These are phyloP conservation scores for Troides helena DNA, from an alignment of 2,888 invertebrate genomes.

Conservation along the genomic window DNA sequence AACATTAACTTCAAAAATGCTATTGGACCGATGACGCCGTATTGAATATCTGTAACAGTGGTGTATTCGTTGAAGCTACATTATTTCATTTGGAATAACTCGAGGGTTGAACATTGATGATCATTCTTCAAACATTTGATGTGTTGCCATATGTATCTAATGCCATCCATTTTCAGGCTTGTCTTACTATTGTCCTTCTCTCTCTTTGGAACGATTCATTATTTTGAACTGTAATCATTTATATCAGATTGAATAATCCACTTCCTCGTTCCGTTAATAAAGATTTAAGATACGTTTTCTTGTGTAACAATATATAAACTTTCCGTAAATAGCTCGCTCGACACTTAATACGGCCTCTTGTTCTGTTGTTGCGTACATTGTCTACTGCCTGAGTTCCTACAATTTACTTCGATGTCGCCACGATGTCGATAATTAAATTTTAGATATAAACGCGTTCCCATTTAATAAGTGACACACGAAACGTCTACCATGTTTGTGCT, in stretches of 20 bases:
- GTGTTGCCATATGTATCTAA: conserved; percentile 57
- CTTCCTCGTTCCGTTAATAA: conserved; percentile 30
- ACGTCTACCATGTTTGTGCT: conserved; percentile 56
- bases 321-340: conserved; percentile 57
- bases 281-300: conserved; percentile 31
- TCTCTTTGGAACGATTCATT: conserved; percentile 57
- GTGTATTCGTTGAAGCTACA: conserved; percentile 45
- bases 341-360: conserved; percentile 49
- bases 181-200: conserved; percentile 56
- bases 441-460: conserved; percentile 61
- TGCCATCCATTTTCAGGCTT: conserved; percentile 66
- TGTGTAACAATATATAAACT: conserved; percentile 51
- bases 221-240: conserved; percentile 65
- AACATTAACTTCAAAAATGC: conserved; percentile 24
- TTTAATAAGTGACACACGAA: conserved; percentile 75
- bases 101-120: conserved; percentile 56
- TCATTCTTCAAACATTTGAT: conserved; percentile 70
- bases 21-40: conserved; percentile 30
- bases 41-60: conserved; percentile 38
- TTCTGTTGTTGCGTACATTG: conserved; percentile 1
- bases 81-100: conserved; percentile 52
- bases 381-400: conserved; percentile 49
- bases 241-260: conserved; percentile 38
- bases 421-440: conserved; percentile 77
- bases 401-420: conserved; percentile 62